Base-by-base conservation (phyloP, 2,888 invertebrate genomes). In the Diachrysia chrysitis region DNA sequence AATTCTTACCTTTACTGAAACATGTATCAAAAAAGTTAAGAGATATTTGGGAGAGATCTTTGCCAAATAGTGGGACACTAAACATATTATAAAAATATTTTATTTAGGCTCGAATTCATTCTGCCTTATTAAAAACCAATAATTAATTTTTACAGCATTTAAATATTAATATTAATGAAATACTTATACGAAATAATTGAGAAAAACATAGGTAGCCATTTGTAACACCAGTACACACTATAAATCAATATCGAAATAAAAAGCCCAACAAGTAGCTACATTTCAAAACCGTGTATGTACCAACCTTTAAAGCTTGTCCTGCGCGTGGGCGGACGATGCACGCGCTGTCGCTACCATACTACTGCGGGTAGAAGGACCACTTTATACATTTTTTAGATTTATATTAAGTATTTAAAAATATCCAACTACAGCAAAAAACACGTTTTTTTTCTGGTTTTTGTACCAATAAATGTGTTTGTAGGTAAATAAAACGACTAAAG, bases 261-360 rank as follows among this genome's bases (percentile, higher is more conserved):
- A 51, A 29, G 4, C 32, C 58, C 35, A 62, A 59, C n/a, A 12
- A 25, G 14, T 5, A 48, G 42, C 42, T 53, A 14, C 23, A 57
- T 14, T 37, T 12, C 19, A 37, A 25, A 60, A 61, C 54, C 60
- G 57, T 63, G 65, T 72, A 63, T 65, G 60, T 54, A 63, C 58
- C 53, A 32, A 68, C 54, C 59, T 68, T 66, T 72, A 74, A 32
- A 57, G 9, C 9, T 19, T 14, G 32, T 63, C 60, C 21, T 5
- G 42, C 32, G 68, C 53, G 71, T 72, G 46, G 69, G 73, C 55
- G 67, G 63, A 51, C 37, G 66, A 58, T 54, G 46, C 53, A 53
- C 2, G 63, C 51, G 61, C 63, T 56, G 29, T 58, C 64, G 64
- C 57, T 56, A 42, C 4, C 17, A 57, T 55, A 58, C 35, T 32